phyloP scores from a whole-genome alignment of 2,797 vertebrate species.

The Micromesistius poutassou region DNA sequence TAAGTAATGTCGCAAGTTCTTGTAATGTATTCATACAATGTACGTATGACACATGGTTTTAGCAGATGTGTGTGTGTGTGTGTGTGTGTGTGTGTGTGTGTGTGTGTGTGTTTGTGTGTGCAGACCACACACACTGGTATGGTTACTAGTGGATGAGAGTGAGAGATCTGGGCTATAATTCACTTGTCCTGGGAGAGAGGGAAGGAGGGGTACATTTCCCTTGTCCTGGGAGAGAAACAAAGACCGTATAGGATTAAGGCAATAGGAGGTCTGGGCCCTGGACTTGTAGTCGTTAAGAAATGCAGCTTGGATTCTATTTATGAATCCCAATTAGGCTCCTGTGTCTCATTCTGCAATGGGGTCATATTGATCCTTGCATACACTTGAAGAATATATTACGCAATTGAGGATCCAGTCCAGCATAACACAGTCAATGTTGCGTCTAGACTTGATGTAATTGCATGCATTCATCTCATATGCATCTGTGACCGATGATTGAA shows the following conservation, averaged over 20 bases:
- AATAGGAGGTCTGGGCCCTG: background rate
- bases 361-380: conserved; percentile 53
- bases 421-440: background rate
- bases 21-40: background rate
- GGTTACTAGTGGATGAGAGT: background rate
- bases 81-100: too few species aligned
- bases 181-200: background rate
- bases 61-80: background rate
- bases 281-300: conserved; percentile 52
- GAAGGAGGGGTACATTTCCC: background rate
- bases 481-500: background rate
- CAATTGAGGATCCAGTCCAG: conserved; percentile 23
- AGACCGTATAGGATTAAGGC: background rate
- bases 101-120: background rate
- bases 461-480: background rate
- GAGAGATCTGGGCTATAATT: background rate
- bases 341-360: conserved; percentile 52
- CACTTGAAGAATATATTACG: conserved; percentile 39
- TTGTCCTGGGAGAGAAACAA: background rate
- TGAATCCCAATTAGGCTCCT: background rate
- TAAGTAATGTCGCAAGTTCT: background rate
- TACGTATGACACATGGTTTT: background rate
- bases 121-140: background rate
- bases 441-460: background rate
- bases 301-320: conserved; percentile 36